A percentile compares a stretch with the other conserved stretches of the same genome.
Conservation (phyloP, 1,140 invertebrate genomes). For the Monochamus saltuarius region DNA sequence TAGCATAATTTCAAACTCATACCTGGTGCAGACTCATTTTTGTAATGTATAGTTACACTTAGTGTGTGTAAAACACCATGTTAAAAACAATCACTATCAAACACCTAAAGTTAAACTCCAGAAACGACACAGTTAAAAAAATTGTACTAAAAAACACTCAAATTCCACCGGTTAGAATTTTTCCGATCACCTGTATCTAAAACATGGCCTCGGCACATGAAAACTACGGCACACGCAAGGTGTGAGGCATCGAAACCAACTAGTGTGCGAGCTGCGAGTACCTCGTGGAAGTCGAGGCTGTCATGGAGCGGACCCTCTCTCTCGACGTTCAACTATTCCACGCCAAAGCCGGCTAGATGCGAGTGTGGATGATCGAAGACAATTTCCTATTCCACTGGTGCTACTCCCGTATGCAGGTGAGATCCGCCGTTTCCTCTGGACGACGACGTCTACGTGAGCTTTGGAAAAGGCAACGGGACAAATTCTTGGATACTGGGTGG, state of each 20-base stretch:
- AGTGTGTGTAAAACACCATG: too few relatives aligned
- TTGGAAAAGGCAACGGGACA: constrained; percentile 1
- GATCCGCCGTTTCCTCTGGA: not conserved
- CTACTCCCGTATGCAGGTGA: constrained; percentile 7
- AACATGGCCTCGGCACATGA: too few relatives aligned
- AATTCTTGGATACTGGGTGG: not conserved
- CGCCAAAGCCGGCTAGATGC: constrained; percentile 1
- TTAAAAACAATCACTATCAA: too few relatives aligned
- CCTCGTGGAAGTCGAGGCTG: not conserved
- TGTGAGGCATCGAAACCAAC: constrained; percentile 13
- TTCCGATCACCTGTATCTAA: too few relatives aligned
- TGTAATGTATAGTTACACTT: too few relatives aligned
- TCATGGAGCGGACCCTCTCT: constrained; percentile 8
- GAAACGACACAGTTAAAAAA: too few relatives aligned
- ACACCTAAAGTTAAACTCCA: too few relatives aligned
- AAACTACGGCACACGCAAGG: not conserved
- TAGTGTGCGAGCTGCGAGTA: not conserved
- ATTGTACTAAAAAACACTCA: too few relatives aligned
- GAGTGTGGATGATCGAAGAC: constrained; percentile 4
- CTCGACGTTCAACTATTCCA: constrained; percentile 9
- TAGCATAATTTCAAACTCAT: not conserved
- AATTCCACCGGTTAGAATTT: too few relatives aligned
- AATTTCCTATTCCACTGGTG: not conserved
- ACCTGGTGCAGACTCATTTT: constrained; percentile 15
- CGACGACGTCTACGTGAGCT: constrained; percentile 4